Evolutionary conservation across 2,797 vertebrate species (phyloP), one percentile per base, ranked within the genome.

Genomic region (Loriculus beryllinus): DNA sequence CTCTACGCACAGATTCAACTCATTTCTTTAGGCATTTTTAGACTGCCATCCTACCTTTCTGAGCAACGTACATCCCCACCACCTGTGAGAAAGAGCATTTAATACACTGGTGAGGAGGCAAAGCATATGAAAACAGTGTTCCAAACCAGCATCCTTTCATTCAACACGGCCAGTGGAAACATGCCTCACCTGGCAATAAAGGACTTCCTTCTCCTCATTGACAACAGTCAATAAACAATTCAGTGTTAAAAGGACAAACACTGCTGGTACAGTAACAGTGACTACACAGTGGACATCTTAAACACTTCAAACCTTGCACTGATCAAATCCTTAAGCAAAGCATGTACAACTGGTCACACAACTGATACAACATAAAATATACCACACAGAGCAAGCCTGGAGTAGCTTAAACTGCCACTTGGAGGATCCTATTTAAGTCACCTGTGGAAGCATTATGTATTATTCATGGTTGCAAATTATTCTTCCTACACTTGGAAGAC

Each of bases 101-200:
- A 57, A 62, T 2, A 72, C 9, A 54, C 4, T 12, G 21, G 12
- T 6, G 13, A 83, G 3, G 25, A 45, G 45, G 40, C 9, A 14
- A 65, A 13, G 10, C 5, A 86, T 20, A 33, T 42, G 37, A 80
- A 62, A 90, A 33, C 76, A 56, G 16, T 20, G 29, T 42, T n/a
- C 43, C 64, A 75, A 40, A 86, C 2, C 48, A 65, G 45, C 59
- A 81, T 29, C 29, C 56, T 62, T 92, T 37, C 49, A 67, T 64
- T 80, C 48, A 37, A 88, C 68, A 71, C 0, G 4, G 22, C 19
- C 75, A 60, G 76, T 13, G 45, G 75, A 87, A 92, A 95, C n/a
- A n/a, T n/a, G n/a, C n/a, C n/a, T 85, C 86, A 89, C 89, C 95
- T 93, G 85, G 48, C 39, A 48, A 31, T 49, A 64, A 64, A 68